Evolutionary conservation across 2,113 vertebrate species (phyloP), one percentile per base, ranked within the genome.

Genomic region (Scomber scombrus): DNA sequence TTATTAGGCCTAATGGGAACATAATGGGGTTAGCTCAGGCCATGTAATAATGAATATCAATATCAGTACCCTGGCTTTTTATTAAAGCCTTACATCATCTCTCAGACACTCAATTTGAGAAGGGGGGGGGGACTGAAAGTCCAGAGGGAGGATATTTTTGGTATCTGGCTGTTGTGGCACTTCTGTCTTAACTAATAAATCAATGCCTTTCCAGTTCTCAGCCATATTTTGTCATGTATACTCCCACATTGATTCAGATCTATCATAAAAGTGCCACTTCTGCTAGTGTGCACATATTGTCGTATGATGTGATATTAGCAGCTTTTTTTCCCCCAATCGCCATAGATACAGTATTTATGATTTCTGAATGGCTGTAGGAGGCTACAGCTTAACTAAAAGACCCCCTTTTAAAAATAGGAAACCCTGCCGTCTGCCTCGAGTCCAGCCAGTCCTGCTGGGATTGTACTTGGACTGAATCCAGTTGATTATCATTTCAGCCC

Each of bases 41-140:
- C 84, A 80, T 57, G 66, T 91, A 90, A 95, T 95, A 95, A 95
- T 93, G 92, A 95, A 92, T 93, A 94, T 94, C 94, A 93, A 93
- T 94, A 94, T 90, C 77, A 88, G 83, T 75, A 81, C 78, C 73
- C 79, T 81, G 81, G 81, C 82, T 77, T 90, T 92, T 95, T 95
- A 95, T 95, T 95, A 95, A 94, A 93, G 93, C 86, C 80, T 94
- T 95, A 94, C 93, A 95, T 95, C 95, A 95, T 94, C 82, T 84
- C 81, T 79, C 80, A 90, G 93, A 94, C 92, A 92, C 85, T 90
- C 87, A 58, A 88, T 90, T 77, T 87, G 74, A 91, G 86, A 84
- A 2, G 23, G 23, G 23, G 23, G 23, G 23, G 68, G 68, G 52
- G 58, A 2, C 76, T 29, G 77, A 58, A 40, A n/a, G 74, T 83